Percentiles rank a stretch among this genome's conserved stretches.
Evolutionary conservation across 2,797 vertebrate genomes (phyloP).

Genomic region (Pantherophis vulpinus): DNA sequence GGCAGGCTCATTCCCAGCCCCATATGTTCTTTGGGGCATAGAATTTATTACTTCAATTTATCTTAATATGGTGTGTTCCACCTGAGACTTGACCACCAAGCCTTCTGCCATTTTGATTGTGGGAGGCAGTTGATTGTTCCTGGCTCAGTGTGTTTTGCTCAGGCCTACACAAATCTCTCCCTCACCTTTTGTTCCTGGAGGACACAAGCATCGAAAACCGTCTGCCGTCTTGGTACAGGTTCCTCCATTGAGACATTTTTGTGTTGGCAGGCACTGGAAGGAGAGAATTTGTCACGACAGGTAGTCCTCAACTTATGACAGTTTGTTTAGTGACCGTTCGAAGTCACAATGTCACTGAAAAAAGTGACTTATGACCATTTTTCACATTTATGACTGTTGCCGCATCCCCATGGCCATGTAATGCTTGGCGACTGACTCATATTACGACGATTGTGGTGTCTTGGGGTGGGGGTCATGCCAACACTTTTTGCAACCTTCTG

Average conservation of each 20-base stretch:
- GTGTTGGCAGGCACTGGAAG: neutral
- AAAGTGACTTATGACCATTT: neutral
- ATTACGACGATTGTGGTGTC: fast-evolving
- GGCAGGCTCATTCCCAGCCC: neutral
- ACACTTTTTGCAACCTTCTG: neutral
- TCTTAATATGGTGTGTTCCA: neutral
- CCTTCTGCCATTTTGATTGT: neutral
- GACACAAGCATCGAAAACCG: constrained; percentile 58
- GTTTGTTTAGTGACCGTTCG: neutral
- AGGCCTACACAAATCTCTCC: neutral
- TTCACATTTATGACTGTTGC: neutral
- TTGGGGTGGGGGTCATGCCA: neutral
- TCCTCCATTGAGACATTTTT: constrained; percentile 58
- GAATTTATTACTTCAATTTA: neutral
- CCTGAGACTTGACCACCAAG: too few species aligned
- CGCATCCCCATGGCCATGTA: neutral
- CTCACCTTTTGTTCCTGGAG: constrained; percentile 61
- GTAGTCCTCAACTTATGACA: neutral
- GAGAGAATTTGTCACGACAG: neutral
- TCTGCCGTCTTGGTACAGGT: constrained; percentile 47
- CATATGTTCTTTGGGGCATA: neutral
- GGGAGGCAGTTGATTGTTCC: neutral
- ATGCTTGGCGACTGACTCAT: neutral
- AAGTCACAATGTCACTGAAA: neutral
- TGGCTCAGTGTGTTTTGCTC: neutral